phyloP scores from a whole-genome alignment of 1,140 invertebrate species.

The Tetraneura akinire region DNA sequence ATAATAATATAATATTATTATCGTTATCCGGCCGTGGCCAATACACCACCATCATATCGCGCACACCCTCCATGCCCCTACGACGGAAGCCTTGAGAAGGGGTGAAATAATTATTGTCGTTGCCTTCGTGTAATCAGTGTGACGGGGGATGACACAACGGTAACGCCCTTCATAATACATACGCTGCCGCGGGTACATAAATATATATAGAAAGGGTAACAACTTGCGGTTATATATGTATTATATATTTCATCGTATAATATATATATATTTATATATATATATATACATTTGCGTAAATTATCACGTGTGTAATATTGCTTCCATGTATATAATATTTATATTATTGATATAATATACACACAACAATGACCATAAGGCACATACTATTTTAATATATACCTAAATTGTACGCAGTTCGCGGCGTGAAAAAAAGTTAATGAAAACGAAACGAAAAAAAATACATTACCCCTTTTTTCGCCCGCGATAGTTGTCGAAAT shows the following conservation, averaged over 20 bases:
- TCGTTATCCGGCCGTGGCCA: slow-evolving; percentile 19
- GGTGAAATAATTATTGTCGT: slow-evolving; percentile 44
- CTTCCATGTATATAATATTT: too few relatives aligned
- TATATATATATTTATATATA: neutral
- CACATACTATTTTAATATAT: neutral
- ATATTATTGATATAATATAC: too few relatives aligned
- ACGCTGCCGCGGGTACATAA: neutral
- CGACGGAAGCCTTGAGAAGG: neutral
- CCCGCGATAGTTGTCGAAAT: too few relatives aligned
- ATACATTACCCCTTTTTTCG: neutral
- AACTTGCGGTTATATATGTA: neutral
- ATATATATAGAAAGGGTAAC: slow-evolving; percentile 1
- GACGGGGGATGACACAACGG: slow-evolving; percentile 47
- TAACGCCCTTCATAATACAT: slow-evolving; percentile 29
- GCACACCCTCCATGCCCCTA: neutral
- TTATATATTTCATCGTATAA: neutral
- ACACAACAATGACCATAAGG: too few relatives aligned
- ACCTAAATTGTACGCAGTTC: neutral
- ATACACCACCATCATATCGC: neutral
- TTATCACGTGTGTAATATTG: neutral
- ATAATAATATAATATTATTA: slow-evolving; percentile 47
- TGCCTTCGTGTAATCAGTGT: slow-evolving; percentile 37
- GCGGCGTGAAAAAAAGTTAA: neutral
- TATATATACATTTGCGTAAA: neutral
- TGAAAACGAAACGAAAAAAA: neutral